These are phyloP conservation scores for Ormia ochracea DNA, from an alignment of 2,888 invertebrate genomes.

Conservation along the genomic window DNA sequence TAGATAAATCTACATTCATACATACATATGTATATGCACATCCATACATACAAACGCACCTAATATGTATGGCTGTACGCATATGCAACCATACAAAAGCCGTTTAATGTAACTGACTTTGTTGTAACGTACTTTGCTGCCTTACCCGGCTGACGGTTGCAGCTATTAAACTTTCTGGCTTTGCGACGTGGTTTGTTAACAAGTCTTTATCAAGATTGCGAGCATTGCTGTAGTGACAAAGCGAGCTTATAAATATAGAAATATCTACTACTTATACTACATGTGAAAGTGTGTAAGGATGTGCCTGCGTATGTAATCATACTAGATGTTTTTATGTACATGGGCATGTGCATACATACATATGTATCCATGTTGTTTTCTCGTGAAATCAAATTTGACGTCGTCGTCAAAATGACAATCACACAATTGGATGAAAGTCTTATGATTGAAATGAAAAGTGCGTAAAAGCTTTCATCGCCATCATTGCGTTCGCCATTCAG, in stretches of 20 bases:
- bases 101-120: constrained; percentile 18
- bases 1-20: too few species aligned
- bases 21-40: not conserved
- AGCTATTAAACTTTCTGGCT: constrained; percentile 25
- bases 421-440: constrained; percentile 50
- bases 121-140: not conserved
- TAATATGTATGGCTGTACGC: too few species aligned
- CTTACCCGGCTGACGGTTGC: not conserved
- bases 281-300: not conserved
- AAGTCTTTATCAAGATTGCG: constrained; percentile 41
- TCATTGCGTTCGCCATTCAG: not conserved
- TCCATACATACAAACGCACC: too few species aligned
- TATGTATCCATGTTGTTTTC: not conserved
- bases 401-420: constrained; percentile 54
- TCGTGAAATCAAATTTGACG: constrained; percentile 43
- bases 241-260: constrained; percentile 25
- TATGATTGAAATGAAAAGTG: constrained; percentile 58
- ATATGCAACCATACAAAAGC: too few species aligned
- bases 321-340: not conserved
- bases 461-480: constrained; percentile 44
- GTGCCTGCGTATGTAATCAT: not conserved
- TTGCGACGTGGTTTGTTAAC: constrained; percentile 31
- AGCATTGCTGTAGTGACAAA: constrained; percentile 43
- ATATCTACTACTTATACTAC: not conserved
- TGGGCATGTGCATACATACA: not conserved